Base-by-base conservation (phyloP, 2,113 vertebrate genomes). In the Nerophis lumbriciformis region DNA sequence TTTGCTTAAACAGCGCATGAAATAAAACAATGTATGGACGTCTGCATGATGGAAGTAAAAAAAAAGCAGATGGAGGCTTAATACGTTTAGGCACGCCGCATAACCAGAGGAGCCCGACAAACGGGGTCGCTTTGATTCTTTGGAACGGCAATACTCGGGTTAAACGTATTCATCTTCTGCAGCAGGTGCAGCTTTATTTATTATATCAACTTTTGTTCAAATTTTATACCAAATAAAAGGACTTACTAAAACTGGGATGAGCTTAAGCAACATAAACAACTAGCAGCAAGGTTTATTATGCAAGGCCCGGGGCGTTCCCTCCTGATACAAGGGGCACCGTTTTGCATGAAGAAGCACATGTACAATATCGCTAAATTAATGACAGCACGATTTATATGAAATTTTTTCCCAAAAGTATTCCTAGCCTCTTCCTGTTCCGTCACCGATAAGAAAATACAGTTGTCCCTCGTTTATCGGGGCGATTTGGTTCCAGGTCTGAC, bases 41-140 rank as follows among this genome's bases (percentile, higher is more conserved):
- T 57, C 81, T 69, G 61, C 61, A 76, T 84, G 83, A 84, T 86
- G 82, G 80, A 83, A 87, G 76, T 86, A 28, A 28, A 28, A 28
- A 79, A 88, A 87, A 85, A 85, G 71, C 90, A 92, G 85, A 90
- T 88, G 87, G 83, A 80, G 72, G 28, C 71, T 86, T 90, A 89
- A 92, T 88, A 77, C 82, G 80, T 88, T 90, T 89, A 89, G 86
- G 65, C 83, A 83, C 82, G 90, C 87, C 86, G 69, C 59, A 84
- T 80, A 81, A 80, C 72, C 78, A 83, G 77, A 74, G 68, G 56
- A 79, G 73, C 69, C 53, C 61, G 78, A 65, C 58, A 85, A 78
- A 83, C 70, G 63, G 49, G 53, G 47, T 45, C 39, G 48, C 69
- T 68, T 19, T 63, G 28, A 51, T 35, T 68, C 65, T 69, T 66